Evolutionary conservation across 1,140 invertebrate genomes (phyloP), one percentile per base, ranked within the genome.

Genomic region (Vanessa atalanta): DNA sequence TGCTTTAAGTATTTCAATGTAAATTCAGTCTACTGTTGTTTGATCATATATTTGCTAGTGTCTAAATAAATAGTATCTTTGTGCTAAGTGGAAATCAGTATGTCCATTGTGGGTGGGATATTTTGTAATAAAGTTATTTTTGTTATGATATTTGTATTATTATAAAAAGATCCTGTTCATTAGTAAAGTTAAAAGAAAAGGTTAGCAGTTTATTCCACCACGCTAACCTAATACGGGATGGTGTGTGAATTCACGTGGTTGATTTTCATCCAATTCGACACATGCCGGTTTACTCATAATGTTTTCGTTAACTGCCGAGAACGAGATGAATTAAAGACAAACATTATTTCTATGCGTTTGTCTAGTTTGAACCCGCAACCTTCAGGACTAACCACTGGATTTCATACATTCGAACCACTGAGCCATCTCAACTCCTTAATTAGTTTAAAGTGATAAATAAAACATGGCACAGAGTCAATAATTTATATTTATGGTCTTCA

Each of bases 71-170:
- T 51, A 47, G 50, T 43, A 43, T 60, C 55, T 77, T 80, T 81
- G 76, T 85, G 76, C 60, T 85, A 84, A 85, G 84, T 76, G 77
- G 81, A 83, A 80, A 75, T 80, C 79, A 83, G 80, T 79, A 76
- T 80, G 78, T 82, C 71, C 65, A 72, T 71, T 79, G 79, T 82
- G 78, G 72, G 79, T 82, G 78, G 74, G 77, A 83, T 82, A 81
- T 87, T 88, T 87, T 88, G 76, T 87, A 88, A 85, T 87, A 88
- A 84, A 87, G 70, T 68, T 86, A 84, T 87, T 85, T 85, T 85
- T 87, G 83, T 86, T 88, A 87, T 53, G n/a, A 53, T 20, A 16
- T 53, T 53, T 53, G 51, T 53, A n/a, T 9, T 20, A 15, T 53
- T 53, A 16, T n/a, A 8, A n/a, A n/a, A 20, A 53, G n/a, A 16